Base-by-base conservation (phyloP, 2,888 invertebrate genomes). In the Galerucella calmariensis region DNA sequence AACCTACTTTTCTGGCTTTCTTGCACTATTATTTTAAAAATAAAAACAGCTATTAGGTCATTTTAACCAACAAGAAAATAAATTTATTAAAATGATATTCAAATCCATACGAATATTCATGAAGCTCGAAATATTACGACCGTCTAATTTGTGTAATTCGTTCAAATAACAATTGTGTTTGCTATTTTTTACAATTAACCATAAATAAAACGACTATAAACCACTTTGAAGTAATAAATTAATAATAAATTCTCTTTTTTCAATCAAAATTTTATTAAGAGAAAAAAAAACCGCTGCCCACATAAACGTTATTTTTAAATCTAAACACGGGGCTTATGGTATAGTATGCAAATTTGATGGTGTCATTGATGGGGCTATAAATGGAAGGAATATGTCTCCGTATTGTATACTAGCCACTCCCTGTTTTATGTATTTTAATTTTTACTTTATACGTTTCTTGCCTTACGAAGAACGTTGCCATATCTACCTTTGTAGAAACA, bases 321-420 rank as follows among this genome's bases (percentile, higher is more conserved):
- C 10, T 10, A 16, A 51, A 51, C 14, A 8, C 20, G 8, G 2
- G 41, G 35, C 14, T 41, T 62, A 62, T 41, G 62, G 41, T 35
- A 20, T 20, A 41, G n/a, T 41, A 62, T 62, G 62, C 12, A 62
- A 62, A 62, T 62, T 41, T n/a, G 62, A 62, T 62, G 62, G 35
- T 62, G 62, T 62, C 62, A 62, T 56, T 62, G 62, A 62, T 35
- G 41, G 4, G 41, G n/a, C 62, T 62, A 62, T 62, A 62, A 62
- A 62, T 41, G 62, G 62, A 62, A 62, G 10, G 62, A 62, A 62
- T 62, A 41, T 62, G 62, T 41, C 62, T 41, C 41, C 62, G 62
- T 14, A 41, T 27, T 27, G 61, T 35, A 11, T 27, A 35, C 12
- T 35, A 41, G 41, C 35, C 62, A 62, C 62, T 62, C 62, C 62